phyloP scores from a whole-genome alignment of 2,797 vertebrate species.

The Pangasius sanitwongsei region DNA sequence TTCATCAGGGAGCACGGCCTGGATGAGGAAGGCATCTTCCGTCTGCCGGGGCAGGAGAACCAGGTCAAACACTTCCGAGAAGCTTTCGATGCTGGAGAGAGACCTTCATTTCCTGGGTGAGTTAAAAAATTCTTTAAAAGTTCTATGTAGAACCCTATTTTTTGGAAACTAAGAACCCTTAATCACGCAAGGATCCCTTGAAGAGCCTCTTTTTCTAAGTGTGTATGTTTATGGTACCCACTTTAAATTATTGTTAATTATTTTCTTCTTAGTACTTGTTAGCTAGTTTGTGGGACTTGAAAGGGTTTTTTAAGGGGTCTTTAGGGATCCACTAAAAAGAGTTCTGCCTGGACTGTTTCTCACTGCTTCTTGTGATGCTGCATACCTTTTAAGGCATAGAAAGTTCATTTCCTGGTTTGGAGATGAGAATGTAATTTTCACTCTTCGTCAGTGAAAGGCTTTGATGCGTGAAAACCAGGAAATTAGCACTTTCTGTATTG shows the following conservation, averaged over 20 bases:
- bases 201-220: neutral
- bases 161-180: neutral
- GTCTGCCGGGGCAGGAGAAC: slow-evolving; percentile 94
- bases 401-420: slow-evolving; percentile 31
- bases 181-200: neutral
- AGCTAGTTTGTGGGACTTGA: neutral
- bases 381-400: slow-evolving; percentile 19
- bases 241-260: neutral
- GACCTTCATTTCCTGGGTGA: slow-evolving; percentile 89
- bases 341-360: neutral
- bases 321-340: neutral
- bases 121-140: neutral
- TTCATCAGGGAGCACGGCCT: slow-evolving; percentile 87
- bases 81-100: slow-evolving; percentile 91
- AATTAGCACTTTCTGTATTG: neutral
- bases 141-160: neutral
- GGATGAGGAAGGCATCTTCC: slow-evolving; percentile 93
- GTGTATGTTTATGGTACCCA: neutral
- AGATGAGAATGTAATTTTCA: slow-evolving; percentile 12
- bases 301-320: neutral
- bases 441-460: neutral
- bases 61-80: slow-evolving; percentile 91
- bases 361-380: neutral
- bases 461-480: slow-evolving; percentile 6
- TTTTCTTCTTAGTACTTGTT: neutral